These are phyloP conservation scores for Agrypnia vestita DNA, from an alignment of 1,140 invertebrate genomes.

Conservation along the genomic window DNA sequence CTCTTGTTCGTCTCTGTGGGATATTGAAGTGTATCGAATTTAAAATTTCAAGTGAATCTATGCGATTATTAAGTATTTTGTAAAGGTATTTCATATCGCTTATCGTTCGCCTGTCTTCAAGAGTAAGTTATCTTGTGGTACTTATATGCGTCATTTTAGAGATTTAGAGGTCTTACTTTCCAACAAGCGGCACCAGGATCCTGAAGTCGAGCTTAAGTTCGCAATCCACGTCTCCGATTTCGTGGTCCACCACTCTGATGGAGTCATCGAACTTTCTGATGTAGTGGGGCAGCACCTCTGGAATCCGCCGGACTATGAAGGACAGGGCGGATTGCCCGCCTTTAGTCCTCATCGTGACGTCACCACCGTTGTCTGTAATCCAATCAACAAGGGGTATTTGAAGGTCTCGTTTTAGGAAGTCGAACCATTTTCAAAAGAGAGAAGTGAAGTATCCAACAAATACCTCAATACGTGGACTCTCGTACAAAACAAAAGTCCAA, in stretches of 20 bases:
- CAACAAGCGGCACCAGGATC: constrained; percentile 26
- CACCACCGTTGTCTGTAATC: constrained; percentile 80
- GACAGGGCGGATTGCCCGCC: constrained; percentile 85
- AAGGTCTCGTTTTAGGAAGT: no score
- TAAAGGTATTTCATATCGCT: no score
- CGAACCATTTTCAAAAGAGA: no score
- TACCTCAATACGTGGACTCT: no score
- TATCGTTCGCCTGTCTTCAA: no score
- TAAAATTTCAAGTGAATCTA: no score
- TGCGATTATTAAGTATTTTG: no score
- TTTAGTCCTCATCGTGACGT: constrained; percentile 86
- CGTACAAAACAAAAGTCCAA: no score
- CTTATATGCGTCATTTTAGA: background rate
- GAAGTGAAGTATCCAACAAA: no score
- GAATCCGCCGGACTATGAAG: constrained; percentile 86
- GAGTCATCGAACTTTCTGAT: constrained; percentile 83
- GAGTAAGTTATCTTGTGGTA: no score
- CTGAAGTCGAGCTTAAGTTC: constrained; percentile 75
- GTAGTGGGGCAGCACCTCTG: constrained; percentile 83
- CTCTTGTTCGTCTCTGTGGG: no score
- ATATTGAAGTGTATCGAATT: no score
- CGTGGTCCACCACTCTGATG: constrained; percentile 85
- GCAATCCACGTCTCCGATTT: constrained; percentile 87
- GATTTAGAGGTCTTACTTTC: background rate
- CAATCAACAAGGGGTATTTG: background rate